phyloP scores from a whole-genome alignment of 92 coral and sea anemone genomes.

The Parazoanthus atlanticus region DNA sequence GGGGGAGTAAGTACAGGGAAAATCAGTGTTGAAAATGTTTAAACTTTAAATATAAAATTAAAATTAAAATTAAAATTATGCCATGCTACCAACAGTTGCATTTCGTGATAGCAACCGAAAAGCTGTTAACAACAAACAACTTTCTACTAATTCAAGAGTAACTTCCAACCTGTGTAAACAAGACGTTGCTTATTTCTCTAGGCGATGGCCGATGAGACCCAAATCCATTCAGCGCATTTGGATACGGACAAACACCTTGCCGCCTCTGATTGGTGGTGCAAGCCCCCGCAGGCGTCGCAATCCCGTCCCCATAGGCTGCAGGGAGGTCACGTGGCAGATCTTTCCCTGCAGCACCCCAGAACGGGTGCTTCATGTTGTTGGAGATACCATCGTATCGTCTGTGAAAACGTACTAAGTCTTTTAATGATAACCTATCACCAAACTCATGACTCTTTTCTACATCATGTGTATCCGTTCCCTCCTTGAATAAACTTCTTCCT shows the following conservation, averaged over 20 bases:
- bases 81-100: no score
- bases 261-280: conserved; percentile 65
- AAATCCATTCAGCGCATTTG: conserved; percentile 72
- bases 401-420: background rate
- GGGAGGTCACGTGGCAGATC: conserved; percentile 78
- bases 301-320: conserved; percentile 79
- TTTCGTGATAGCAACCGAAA: no score
- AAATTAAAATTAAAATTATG: no score
- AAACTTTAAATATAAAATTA: no score
- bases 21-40: no score
- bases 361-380: conserved; percentile 75
- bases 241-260: conserved; percentile 58
- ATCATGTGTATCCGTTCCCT: no score
- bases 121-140: no score
- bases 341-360: conserved; percentile 84
- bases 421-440: background rate
- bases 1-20: no score
- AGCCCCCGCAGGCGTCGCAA: conserved; percentile 83
- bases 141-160: background rate
- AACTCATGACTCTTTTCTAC: no score
- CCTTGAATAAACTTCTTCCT: no score
- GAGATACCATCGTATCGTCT: conserved; percentile 91
- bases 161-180: conserved; percentile 75
- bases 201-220: conserved; percentile 91
- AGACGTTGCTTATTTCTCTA: conserved; percentile 79